These are phyloP conservation scores for Anguilla pacifica DNA, from an alignment of 2,797 vertebrate species.

Conservation along the genomic window DNA sequence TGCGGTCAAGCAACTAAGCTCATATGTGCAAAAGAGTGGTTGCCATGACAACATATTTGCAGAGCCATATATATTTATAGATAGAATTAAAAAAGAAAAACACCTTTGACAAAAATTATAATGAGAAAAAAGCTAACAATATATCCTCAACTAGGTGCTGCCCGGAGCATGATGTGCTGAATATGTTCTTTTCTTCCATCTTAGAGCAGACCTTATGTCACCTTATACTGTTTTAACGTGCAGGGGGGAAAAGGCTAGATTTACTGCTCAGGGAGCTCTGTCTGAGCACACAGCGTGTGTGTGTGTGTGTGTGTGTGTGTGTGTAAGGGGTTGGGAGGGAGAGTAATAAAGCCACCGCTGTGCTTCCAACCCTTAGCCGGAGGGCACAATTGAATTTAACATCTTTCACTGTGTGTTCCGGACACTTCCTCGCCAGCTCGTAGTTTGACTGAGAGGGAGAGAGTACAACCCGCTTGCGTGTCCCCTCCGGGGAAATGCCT, in stretches of 20 bases:
- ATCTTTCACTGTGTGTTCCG: neutral
- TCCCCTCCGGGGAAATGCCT: neutral
- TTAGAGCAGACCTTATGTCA: neutral
- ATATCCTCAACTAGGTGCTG: neutral
- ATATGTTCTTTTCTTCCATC: neutral
- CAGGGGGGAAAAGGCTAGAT: neutral
- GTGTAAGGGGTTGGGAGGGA: neutral
- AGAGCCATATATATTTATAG: neutral
- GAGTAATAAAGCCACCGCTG: neutral
- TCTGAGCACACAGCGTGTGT: neutral
- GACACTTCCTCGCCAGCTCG: neutral
- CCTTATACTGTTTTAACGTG: neutral
- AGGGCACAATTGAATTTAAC: constrained; percentile 8
- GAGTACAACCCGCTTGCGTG: neutral
- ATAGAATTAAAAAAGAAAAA: neutral
- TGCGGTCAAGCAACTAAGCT: neutral
- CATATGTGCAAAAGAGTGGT: constrained; percentile 5
- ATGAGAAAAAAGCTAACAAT: constrained; percentile 9
- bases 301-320: constrained; percentile 17
- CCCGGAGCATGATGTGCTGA: neutral
- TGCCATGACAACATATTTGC: constrained; percentile 19
- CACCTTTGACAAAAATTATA: neutral
- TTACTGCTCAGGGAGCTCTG: neutral
- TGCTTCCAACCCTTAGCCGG: constrained; percentile 1
- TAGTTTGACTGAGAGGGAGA: neutral